Percentiles rank a stretch among this genome's conserved stretches.
Conservation (phyloP, 2,888 invertebrate species). For the Melinaea menophilus region DNA sequence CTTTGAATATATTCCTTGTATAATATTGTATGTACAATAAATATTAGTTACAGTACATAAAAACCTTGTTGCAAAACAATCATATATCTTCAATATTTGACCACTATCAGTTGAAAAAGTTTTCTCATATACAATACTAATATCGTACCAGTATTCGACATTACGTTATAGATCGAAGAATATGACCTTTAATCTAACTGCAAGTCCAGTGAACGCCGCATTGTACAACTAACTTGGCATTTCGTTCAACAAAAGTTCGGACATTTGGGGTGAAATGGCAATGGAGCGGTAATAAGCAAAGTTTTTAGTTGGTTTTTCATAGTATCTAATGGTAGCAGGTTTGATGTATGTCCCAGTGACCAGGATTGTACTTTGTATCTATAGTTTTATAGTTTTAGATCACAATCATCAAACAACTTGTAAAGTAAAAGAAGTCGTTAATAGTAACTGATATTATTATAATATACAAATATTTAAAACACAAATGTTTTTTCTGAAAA, state of each 20-base stretch:
- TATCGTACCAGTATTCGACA: neutral
- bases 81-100: conserved; percentile 36
- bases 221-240: conserved; percentile 25
- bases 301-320: conserved; percentile 60
- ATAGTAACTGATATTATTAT: neutral
- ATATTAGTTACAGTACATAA: conserved; percentile 20
- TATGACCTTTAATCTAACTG: neutral
- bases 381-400: conserved; percentile 23
- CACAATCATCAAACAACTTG: neutral
- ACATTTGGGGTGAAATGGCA: conserved; percentile 28
- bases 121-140: conserved; percentile 26
- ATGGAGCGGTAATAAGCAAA: conserved; percentile 50
- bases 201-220: conserved; percentile 10
- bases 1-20: neutral
- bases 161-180: conserved; percentile 6
- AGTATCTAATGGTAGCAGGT: conserved; percentile 44
- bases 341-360: conserved; percentile 48
- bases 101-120: conserved; percentile 35
- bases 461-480: too few relatives aligned
- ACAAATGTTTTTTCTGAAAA: neutral
- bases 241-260: conserved; percentile 13
- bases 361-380: conserved; percentile 40
- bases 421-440: neutral
- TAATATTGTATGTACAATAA: conserved; percentile 6
- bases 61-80: conserved; percentile 28